These are phyloP conservation scores for Tetramorium simillimum DNA, from an alignment of 1,140 invertebrate species.

Conservation along the genomic window DNA sequence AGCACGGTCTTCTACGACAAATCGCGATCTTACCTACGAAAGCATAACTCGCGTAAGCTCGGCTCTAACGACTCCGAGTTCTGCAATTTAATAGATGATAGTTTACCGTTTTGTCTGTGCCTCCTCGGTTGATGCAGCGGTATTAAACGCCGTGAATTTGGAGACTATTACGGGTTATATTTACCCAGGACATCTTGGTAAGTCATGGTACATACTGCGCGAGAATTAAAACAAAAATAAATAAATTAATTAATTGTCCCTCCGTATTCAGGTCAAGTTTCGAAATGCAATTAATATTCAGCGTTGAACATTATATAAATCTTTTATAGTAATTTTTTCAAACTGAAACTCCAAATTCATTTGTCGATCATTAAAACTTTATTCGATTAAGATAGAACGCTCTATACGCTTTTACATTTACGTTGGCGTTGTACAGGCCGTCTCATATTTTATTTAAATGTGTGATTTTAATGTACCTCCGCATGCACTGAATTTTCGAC, in stretches of 20 bases:
- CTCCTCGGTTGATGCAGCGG: conserved; percentile 37
- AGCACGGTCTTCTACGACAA: conserved; percentile 37
- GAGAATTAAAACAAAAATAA: background rate
- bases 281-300: background rate
- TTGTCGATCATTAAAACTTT: background rate
- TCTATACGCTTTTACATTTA: background rate
- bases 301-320: background rate
- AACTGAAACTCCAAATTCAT: background rate
- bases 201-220: background rate
- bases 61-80: conserved; percentile 57
- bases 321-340: background rate
- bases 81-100: conserved; percentile 60
- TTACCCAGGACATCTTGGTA: background rate
- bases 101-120: conserved; percentile 57
- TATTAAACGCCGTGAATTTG: conserved; percentile 43
- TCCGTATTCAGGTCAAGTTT: background rate
- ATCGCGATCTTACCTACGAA: conserved; percentile 57
- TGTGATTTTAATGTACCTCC: background rate
- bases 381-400: background rate
- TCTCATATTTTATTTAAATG: conserved; percentile 16
- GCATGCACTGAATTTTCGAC: background rate
- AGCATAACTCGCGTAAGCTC: conserved; percentile 57
- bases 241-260: background rate
- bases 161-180: conserved; percentile 23
- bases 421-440: background rate